Evolutionary conservation across 1,140 invertebrate genomes (phyloP).

Genomic region (Plutomurus gul): DNA sequence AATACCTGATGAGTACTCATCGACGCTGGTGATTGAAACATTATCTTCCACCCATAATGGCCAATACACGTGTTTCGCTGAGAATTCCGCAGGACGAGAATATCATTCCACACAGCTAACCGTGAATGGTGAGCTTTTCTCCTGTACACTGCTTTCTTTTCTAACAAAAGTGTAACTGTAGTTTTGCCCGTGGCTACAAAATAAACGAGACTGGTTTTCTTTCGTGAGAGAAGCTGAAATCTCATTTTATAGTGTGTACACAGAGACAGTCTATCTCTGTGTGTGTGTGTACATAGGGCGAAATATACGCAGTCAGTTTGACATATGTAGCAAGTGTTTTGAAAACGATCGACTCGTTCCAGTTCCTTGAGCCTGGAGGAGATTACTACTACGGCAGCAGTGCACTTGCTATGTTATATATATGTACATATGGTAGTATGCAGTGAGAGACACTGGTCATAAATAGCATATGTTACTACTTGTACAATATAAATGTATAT

Average conservation of each 20-base stretch:
- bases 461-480: too few species aligned
- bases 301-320: conserved; percentile 13
- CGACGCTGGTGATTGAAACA: conserved; percentile 83
- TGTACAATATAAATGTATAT: too few species aligned
- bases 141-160: neutral
- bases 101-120: conserved; percentile 74
- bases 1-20: conserved; percentile 82
- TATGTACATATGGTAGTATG: too few species aligned
- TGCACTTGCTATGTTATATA: too few species aligned
- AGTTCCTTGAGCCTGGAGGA: conserved; percentile 9
- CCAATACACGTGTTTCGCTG: conserved; percentile 63
- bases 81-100: conserved; percentile 69
- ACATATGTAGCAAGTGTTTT: neutral
- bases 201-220: neutral
- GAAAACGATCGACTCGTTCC: neutral
- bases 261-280: too few species aligned
- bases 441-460: too few species aligned
- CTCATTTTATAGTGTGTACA: too few species aligned
- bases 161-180: neutral
- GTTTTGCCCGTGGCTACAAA: neutral
- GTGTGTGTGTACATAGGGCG: neutral
- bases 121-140: conserved; percentile 73
- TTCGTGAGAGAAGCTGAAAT: too few species aligned
- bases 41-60: conserved; percentile 81
- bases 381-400: too few species aligned